A percentile compares a stretch with the other conserved stretches of the same genome.
Conservation (phyloP, 2,888 invertebrate species). For the Drosophila mimetica region DNA sequence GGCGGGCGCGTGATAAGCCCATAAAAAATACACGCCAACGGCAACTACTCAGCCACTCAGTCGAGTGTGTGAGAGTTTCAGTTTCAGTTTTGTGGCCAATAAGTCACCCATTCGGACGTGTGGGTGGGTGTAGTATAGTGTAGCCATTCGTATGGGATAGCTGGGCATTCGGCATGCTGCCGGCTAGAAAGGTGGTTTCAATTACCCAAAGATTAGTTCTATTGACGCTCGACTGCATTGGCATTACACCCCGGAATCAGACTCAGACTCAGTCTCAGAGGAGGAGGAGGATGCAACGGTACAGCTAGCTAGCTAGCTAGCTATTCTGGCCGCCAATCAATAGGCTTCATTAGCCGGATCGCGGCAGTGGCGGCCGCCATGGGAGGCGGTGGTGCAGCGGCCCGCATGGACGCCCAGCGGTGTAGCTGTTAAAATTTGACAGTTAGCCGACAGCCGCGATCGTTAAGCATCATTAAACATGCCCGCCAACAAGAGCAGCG, state of each 20-base stretch:
- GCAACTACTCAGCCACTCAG: conserved; percentile 5
- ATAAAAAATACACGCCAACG: conserved; percentile 34
- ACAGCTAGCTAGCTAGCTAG: conserved; percentile 5
- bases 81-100: conserved; percentile 42
- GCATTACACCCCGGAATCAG: conserved; percentile 3
- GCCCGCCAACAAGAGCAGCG: conserved; percentile 45
- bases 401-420: conserved; percentile 46
- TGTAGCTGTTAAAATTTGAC: conserved; percentile 58
- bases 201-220: conserved; percentile 45
- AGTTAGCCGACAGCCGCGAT: conserved; percentile 58
- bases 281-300: conserved; percentile 26
- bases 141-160: conserved; percentile 1
- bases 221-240: conserved; percentile 36
- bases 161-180: conserved; percentile 36
- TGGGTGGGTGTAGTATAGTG: conserved; percentile 17
- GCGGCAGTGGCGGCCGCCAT: conserved; percentile 12
- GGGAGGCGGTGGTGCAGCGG: conserved; percentile 31
- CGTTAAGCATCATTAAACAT: conserved; percentile 56
- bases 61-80: conserved; percentile 25
- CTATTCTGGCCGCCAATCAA: conserved; percentile 32
- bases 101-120: conserved; percentile 25
- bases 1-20: conserved; percentile 46
- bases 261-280: background rate
- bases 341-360: conserved; percentile 44
- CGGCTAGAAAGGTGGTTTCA: conserved; percentile 50